phyloP scores from a whole-genome alignment of 2,113 vertebrate genomes.

The Platysternon megacephalum region DNA sequence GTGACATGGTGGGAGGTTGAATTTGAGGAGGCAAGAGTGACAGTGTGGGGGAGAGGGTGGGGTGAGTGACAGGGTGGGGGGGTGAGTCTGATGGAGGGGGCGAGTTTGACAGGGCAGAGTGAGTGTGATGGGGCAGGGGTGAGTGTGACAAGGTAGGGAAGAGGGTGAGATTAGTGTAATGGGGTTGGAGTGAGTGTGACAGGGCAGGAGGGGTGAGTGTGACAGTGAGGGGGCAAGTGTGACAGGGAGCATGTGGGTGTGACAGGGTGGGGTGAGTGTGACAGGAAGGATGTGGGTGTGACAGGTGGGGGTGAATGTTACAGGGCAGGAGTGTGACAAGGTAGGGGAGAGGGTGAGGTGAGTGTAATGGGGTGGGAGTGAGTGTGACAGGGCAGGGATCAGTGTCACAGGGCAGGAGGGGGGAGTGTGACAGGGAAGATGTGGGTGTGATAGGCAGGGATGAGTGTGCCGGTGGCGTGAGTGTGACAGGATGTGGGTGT shows the following conservation, averaged over 20 bases:
- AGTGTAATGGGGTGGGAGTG: neutral
- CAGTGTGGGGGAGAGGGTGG: too few relatives aligned
- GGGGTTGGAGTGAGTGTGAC: too few relatives aligned
- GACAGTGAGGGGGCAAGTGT: too few relatives aligned
- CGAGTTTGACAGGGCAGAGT: neutral
- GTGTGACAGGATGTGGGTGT: too few relatives aligned
- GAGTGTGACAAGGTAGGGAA: too few relatives aligned
- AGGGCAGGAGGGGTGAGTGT: too few relatives aligned
- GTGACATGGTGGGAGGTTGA: slow-evolving; percentile 60
- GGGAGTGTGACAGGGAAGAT: neutral
- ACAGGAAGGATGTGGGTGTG: neutral
- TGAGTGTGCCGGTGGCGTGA: too few relatives aligned
- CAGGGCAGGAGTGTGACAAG: slow-evolving; percentile 13
- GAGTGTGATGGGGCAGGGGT: too few relatives aligned
- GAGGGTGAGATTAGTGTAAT: too few relatives aligned
- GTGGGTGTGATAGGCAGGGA: neutral
- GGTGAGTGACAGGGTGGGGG: neutral
- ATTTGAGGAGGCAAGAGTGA: neutral
- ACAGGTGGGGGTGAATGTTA: neutral
- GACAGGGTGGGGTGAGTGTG: neutral
- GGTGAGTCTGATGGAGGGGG: neutral
- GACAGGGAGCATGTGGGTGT: neutral
- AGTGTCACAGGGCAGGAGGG: neutral
- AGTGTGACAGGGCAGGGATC: neutral
- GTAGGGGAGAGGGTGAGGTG: too few relatives aligned